A percentile compares a stretch with the other conserved stretches of the same genome.
These are phyloP conservation scores for Chaunax sp. DNA, from an alignment of 2,797 vertebrate genomes.

Conservation along the genomic window DNA sequence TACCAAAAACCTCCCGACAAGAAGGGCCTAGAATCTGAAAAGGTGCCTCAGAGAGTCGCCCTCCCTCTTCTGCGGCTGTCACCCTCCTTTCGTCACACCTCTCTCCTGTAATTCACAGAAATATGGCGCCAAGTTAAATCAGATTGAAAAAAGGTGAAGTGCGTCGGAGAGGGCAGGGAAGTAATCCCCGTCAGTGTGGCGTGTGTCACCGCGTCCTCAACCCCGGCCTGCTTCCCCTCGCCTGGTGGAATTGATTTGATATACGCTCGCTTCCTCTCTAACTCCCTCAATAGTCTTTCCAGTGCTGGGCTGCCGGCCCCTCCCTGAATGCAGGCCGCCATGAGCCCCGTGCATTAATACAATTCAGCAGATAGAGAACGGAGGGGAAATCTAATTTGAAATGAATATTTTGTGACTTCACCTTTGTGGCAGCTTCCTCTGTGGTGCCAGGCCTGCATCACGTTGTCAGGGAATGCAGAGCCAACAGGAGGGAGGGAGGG, in stretches of 20 bases:
- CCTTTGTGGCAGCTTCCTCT: slow-evolving; percentile 37
- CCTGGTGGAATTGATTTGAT: slow-evolving; percentile 72
- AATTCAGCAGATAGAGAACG: slow-evolving; percentile 65
- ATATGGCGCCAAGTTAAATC: slow-evolving; percentile 65
- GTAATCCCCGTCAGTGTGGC: slow-evolving; percentile 60
- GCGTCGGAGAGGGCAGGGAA: slow-evolving; percentile 49
- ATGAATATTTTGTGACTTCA: slow-evolving; percentile 70
- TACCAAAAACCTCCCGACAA: slow-evolving; percentile 11
- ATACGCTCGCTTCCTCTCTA: slow-evolving; percentile 56
- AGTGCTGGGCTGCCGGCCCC: slow-evolving; percentile 18
- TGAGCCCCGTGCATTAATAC: slow-evolving; percentile 67
- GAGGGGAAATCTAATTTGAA: slow-evolving; percentile 74
- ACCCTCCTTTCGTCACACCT: slow-evolving; percentile 57
- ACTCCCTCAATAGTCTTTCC: slow-evolving; percentile 49
- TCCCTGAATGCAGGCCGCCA: no score
- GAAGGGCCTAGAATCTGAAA: slow-evolving; percentile 33
- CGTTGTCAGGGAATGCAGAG: no score
- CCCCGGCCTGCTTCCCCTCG: slow-evolving; percentile 42
- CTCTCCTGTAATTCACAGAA: slow-evolving; percentile 49
- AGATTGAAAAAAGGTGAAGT: slow-evolving; percentile 63
- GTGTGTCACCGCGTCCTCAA: slow-evolving; percentile 64
- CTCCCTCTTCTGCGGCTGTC: no score
- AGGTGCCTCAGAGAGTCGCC: slow-evolving; percentile 50
- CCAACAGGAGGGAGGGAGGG: slow-evolving; percentile 1
- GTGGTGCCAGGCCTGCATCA: slow-evolving; percentile 54